These are phyloP conservation scores for Callipepla squamata DNA, from an alignment of 2,113 vertebrate genomes.

Conservation along the genomic window DNA sequence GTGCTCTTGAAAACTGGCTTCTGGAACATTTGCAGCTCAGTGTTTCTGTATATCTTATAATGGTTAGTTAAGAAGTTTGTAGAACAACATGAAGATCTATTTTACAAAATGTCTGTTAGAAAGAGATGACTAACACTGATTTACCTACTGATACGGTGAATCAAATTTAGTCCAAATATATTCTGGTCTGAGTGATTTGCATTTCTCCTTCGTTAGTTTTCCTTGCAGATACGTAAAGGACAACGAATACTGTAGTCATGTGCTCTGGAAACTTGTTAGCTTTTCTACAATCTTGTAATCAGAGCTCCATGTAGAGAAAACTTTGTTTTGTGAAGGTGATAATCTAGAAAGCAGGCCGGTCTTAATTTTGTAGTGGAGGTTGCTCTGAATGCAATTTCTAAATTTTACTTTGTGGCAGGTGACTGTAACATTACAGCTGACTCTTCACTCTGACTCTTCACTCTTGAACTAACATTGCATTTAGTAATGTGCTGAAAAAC, in stretches of 20 bases:
- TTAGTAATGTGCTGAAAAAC: neutral
- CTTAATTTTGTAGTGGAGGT: conserved; percentile 18
- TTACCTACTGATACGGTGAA: conserved; percentile 42
- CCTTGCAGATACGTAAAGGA: conserved; percentile 49
- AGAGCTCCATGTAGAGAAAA: conserved; percentile 16
- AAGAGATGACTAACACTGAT: neutral
- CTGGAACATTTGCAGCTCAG: neutral
- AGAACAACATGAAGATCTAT: rapidly evolving
- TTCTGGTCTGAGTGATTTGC: conserved; percentile 39
- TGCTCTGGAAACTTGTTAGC: conserved; percentile 14
- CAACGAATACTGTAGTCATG: conserved; percentile 20
- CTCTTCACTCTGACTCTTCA: conserved; percentile 37
- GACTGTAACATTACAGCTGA: neutral
- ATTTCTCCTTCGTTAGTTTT: conserved; percentile 49
- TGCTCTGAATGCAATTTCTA: conserved; percentile 9
- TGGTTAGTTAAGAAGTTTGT: neutral
- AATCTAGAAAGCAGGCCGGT: neutral
- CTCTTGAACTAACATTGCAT: neutral
- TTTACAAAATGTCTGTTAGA: neutral
- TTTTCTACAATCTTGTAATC: conserved; percentile 51
- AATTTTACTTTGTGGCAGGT: neutral
- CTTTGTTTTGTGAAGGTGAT: neutral
- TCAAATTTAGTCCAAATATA: neutral
- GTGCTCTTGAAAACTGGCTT: neutral
- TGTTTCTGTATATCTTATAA: neutral